Conservation (phyloP, 2,888 invertebrate species). For the Polia nebulosa region DNA sequence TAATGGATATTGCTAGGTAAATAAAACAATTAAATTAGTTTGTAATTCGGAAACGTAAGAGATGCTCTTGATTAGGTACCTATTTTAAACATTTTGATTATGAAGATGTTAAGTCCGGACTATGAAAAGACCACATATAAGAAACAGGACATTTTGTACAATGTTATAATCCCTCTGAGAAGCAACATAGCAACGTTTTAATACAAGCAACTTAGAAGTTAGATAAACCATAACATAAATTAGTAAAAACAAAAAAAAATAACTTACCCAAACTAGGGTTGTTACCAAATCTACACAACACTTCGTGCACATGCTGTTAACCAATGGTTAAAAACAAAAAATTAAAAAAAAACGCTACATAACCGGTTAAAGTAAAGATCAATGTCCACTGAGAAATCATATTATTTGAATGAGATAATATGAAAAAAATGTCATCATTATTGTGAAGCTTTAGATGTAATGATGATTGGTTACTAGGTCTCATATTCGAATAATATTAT, state of each 20-base stretch:
- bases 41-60: not conserved
- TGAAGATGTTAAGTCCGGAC: slow-evolving; percentile 8
- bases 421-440: not conserved
- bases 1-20: too few relatives aligned
- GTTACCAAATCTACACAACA: slow-evolving; percentile 67
- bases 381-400: slow-evolving; percentile 55
- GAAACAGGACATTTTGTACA: not conserved
- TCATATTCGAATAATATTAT: not conserved
- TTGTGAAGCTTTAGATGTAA: too few relatives aligned
- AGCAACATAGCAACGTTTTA: slow-evolving; percentile 55
- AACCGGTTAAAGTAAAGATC: slow-evolving; percentile 54
- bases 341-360: slow-evolving; percentile 40
- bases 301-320: slow-evolving; percentile 71
- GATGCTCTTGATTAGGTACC: not conserved
- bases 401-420: not conserved
- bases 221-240: slow-evolving; percentile 37
- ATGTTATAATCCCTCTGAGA: slow-evolving; percentile 9
- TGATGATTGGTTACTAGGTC: not conserved
- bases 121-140: slow-evolving; percentile 10
- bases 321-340: slow-evolving; percentile 55
- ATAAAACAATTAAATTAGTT: not conserved
- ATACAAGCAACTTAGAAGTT: slow-evolving; percentile 52
- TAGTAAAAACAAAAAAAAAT: slow-evolving; percentile 57
- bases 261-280: slow-evolving; percentile 66
- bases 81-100: slow-evolving; percentile 7